Base-by-base conservation (phyloP, 1,140 invertebrate genomes). In the Hormaphis cornu region DNA sequence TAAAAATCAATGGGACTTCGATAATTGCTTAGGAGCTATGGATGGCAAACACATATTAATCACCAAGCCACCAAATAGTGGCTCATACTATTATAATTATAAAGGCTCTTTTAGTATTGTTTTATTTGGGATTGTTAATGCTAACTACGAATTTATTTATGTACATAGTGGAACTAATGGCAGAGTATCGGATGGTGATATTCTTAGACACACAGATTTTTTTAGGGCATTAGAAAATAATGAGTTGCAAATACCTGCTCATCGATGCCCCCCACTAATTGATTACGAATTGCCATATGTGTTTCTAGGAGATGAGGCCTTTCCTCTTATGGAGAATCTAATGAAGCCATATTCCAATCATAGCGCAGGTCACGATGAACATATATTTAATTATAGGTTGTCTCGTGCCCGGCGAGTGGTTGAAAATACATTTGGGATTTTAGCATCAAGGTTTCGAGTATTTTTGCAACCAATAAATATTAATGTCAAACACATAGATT, bases 41-140 rank as follows among this genome's bases (percentile, higher is more conserved):
- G 79, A 82, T 73, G 79, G 79, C 12, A 81, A 81, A 74, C 79
- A 80, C 73, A 72, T 80, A 24, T 72, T 71, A 59, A 76, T 80
- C 53, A 73, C 75, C 71, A 48, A 69, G 50, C 77, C 78, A 44
- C 66, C 70, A 52, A 74, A 77, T 63, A 72, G 72, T 74, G 76
- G 76, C 52, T 77, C 76, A 10, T 58, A 74, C 16, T 81, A 76
- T 71, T 81, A 76, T 72, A 83, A 82, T 73, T 83, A 82, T 73
- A 81, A 81, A 74, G 74, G 74, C 8, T 73, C 70, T 22, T 72
- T 76, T 66, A 72, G 69, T 69, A 70, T 74, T 30, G 72, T 73
- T 46, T 40, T 73, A 8, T 37, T 74, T 16, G 72, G 66, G 5
- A 30, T 73, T 22, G 71, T 70, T 18, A 59, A 73, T 69, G 70